A percentile compares a stretch with the other conserved stretches of the same genome.
Evolutionary conservation across 2,113 vertebrate genomes (phyloP).

Genomic region (Elephantulus edwardii): DNA sequence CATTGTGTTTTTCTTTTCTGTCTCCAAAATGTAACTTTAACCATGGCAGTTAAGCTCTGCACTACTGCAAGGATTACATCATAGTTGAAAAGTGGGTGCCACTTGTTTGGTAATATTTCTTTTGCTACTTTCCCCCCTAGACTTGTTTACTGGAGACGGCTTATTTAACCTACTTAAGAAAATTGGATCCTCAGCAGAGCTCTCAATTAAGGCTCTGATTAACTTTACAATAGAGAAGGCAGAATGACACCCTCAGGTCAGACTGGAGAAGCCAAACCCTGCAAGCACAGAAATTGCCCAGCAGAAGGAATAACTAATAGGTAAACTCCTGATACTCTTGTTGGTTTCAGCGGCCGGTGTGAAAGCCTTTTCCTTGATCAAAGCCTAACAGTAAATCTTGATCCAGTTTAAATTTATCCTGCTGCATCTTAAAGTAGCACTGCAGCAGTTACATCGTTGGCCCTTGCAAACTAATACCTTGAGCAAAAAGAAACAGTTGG

Average conservation of each 20-base stretch:
- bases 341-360: too few species aligned
- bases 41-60: neutral
- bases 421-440: neutral
- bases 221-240: neutral
- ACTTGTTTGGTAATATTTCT: neutral
- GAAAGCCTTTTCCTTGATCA: neutral
- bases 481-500: neutral
- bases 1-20: neutral
- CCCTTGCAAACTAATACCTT: rapidly evolving
- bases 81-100: neutral
- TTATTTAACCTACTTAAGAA: neutral
- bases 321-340: neutral
- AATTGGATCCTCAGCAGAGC: neutral
- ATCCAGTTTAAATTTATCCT: neutral
- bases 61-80: neutral
- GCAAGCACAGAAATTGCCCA: neutral
- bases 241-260: neutral
- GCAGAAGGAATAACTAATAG: neutral
- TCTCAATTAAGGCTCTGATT: neutral
- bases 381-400: rapidly evolving
- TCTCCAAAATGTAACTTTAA: neutral
- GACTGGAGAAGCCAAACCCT: neutral
- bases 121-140: neutral
- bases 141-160: neutral
- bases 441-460: neutral